Base-by-base conservation (phyloP, 1,140 invertebrate genomes). In the Ptiloglossa arizonensis region DNA sequence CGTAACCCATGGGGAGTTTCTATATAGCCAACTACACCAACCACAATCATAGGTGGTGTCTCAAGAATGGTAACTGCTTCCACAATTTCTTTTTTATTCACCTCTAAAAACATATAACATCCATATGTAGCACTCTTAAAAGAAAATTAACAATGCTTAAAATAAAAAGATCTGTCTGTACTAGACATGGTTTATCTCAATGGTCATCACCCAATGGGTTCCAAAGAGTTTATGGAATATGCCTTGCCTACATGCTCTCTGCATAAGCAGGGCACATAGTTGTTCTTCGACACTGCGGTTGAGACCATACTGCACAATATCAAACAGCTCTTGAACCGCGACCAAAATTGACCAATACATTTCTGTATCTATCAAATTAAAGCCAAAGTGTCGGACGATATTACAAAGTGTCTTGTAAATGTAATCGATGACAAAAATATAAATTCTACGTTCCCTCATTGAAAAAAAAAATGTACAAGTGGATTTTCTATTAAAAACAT, bases 41-140 rank as follows among this genome's bases (percentile, higher is more conserved):
- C 98, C 82, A 98, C 95, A 63, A 99, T 95, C 97, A 99, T 98
- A 50, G 99, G 99, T 79, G 99, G 99, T 24, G 99, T 97, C 94
- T 99, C 99, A 80, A 99, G 93, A 90, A 99, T 97, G 48, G 99
- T 99, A 1, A 99, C 99, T 66, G 98, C 98, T 92, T 99, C 99
- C 9, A 99, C 98, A 82, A 99, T 98, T 94, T 99, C 99, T 92
- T 99, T 99, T 94, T 99, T 99, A 94, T 99, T 99, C 32, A 99
- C 96, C 95, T 99, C 98, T 98, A 91, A 60, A 93, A 91, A 87
- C 85, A 29, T 62, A 87, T 8, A 59, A 67, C 46, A 24, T 4
- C 8, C 1, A 35, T 6, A n/a, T n/a, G n/a, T n/a, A n/a, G n/a
- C n/a, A n/a, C n/a, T n/a, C n/a, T 15, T 32, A 29, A n/a, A 50